These are phyloP conservation scores for Amiota mariae DNA, from an alignment of 2,888 invertebrate genomes.

Conservation along the genomic window DNA sequence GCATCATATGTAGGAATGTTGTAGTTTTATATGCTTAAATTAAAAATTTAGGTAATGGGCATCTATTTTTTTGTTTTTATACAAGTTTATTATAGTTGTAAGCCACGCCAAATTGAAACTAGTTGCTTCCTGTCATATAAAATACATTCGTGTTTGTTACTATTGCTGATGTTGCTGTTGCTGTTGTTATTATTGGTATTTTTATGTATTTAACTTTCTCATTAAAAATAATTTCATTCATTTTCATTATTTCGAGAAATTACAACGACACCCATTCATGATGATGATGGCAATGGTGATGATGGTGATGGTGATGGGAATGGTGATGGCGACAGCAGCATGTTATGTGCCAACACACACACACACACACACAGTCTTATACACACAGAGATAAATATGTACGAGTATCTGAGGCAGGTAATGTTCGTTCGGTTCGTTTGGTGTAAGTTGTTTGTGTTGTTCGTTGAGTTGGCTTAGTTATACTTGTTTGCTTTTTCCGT, in stretches of 20 bases:
- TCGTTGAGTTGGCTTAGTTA: background rate
- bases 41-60: too few relatives aligned
- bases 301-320: background rate
- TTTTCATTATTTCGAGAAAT: constrained; percentile 5
- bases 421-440: too few relatives aligned
- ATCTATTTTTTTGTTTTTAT: too few relatives aligned
- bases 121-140: constrained; percentile 7
- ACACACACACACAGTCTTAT: too few relatives aligned
- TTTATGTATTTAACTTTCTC: constrained; percentile 12
- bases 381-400: too few relatives aligned
- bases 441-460: too few relatives aligned
- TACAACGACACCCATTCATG: background rate
- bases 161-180: background rate
- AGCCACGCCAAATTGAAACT: constrained; percentile 10
- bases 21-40: too few relatives aligned
- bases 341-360: background rate
- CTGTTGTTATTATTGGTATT: background rate
- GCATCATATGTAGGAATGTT: too few relatives aligned
- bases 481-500: constrained; percentile 4
- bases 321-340: background rate
- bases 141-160: background rate
- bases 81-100: too few relatives aligned
- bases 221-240: constrained; percentile 31
- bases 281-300: background rate
- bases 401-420: too few relatives aligned